phyloP scores from a whole-genome alignment of 23 tunicate species.

The Oikopleura dioica region DNA sequence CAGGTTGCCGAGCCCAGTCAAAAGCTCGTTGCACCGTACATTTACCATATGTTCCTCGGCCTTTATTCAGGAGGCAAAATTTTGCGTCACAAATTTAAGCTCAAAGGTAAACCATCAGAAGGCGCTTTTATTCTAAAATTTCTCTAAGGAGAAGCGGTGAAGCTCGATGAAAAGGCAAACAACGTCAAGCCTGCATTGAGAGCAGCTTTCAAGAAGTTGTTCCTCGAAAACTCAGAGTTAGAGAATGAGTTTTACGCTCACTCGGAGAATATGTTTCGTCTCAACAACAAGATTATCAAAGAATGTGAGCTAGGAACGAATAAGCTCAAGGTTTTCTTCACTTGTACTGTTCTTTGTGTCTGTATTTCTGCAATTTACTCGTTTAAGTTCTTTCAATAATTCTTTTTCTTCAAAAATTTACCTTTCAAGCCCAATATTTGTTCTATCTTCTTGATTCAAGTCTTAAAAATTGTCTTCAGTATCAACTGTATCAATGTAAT shows the following conservation, averaged over 20 bases:
- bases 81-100: constrained; percentile 2
- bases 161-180: neutral
- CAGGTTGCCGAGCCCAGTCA: too few species aligned
- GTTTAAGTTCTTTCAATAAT: too few species aligned
- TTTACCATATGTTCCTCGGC: constrained; percentile 8
- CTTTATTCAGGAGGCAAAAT: neutral
- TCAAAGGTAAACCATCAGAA: neutral
- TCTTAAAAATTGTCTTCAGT: too few species aligned
- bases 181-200: neutral
- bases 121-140: neutral
- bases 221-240: neutral
- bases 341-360: too few species aligned
- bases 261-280: neutral
- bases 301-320: constrained; percentile 1
- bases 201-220: neutral
- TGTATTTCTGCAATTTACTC: too few species aligned
- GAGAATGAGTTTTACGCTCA: neutral
- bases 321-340: too few species aligned
- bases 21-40: neutral
- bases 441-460: too few species aligned
- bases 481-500: too few species aligned
- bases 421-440: too few species aligned
- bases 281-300: neutral
- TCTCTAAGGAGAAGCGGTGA: neutral
- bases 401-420: too few species aligned